Evolutionary conservation across 2,113 vertebrate genomes (phyloP).

Genomic region (Meles meles): DNA sequence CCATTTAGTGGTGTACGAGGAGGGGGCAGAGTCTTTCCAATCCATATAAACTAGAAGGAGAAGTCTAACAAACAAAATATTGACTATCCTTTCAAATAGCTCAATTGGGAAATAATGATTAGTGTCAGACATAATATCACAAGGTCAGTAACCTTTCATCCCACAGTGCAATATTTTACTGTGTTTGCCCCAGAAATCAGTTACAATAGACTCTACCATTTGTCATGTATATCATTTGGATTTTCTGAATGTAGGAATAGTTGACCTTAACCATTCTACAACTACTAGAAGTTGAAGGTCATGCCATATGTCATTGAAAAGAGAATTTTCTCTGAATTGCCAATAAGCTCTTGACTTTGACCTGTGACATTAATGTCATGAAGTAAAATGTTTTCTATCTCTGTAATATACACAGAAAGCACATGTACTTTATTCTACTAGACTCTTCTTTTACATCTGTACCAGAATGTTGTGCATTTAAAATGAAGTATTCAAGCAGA

Average conservation of each 20-base stretch:
- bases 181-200: slow-evolving; percentile 66
- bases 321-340: slow-evolving; percentile 66
- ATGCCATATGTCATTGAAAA: slow-evolving; percentile 70
- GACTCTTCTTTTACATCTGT: slow-evolving; percentile 15
- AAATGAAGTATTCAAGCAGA: slow-evolving; percentile 26
- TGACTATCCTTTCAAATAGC: slow-evolving; percentile 75
- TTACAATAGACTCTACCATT: slow-evolving; percentile 66
- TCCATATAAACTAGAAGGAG: slow-evolving; percentile 47
- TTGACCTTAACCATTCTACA: slow-evolving; percentile 68
- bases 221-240: slow-evolving; percentile 67
- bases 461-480: background rate
- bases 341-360: slow-evolving; percentile 73
- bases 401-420: slow-evolving; percentile 65
- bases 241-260: slow-evolving; percentile 69
- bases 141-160: slow-evolving; percentile 72
- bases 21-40: slow-evolving; percentile 9
- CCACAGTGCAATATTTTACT: slow-evolving; percentile 63
- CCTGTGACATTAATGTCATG: slow-evolving; percentile 57
- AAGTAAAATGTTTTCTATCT: slow-evolving; percentile 54
- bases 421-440: background rate
- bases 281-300: slow-evolving; percentile 70
- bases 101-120: slow-evolving; percentile 74
- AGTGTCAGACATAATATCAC: slow-evolving; percentile 69
- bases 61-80: slow-evolving; percentile 75
- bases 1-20: background rate